A percentile compares a stretch with the other conserved stretches of the same genome.
Conservation (phyloP, 2,888 invertebrate genomes). For the Atherix ibis region DNA sequence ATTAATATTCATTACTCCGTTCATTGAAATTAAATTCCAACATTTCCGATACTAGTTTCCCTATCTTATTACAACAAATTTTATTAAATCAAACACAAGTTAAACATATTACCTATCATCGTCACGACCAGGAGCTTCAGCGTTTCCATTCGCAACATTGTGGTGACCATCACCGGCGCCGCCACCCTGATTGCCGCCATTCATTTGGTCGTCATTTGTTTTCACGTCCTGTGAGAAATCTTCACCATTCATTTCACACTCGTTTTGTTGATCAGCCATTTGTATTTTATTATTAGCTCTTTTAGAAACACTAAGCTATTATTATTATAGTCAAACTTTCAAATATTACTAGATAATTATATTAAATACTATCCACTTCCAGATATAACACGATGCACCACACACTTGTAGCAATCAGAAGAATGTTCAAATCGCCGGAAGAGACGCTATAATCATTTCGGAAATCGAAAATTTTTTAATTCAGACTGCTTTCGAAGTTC, state of each 20-base stretch:
- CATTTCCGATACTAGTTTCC: neutral
- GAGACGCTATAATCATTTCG: too few relatives aligned
- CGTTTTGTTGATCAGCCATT: slow-evolving; percentile 43
- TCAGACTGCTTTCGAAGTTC: too few relatives aligned
- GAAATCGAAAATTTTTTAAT: too few relatives aligned
- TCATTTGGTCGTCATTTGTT: slow-evolving; percentile 44
- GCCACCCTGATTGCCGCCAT: slow-evolving; percentile 31
- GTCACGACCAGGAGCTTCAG: slow-evolving; percentile 61
- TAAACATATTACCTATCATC: slow-evolving; percentile 68
- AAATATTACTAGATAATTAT: too few relatives aligned
- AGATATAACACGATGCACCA: slow-evolving; percentile 6
- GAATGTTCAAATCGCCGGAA: slow-evolving; percentile 27
- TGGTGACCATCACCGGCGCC: slow-evolving; percentile 34
- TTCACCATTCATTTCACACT: slow-evolving; percentile 60
- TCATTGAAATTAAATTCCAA: too few relatives aligned
- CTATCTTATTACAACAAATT: neutral
- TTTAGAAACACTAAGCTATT: neutral
- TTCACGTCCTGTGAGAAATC: slow-evolving; percentile 64
- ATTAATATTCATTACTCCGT: too few relatives aligned
- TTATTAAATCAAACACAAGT: too few relatives aligned
- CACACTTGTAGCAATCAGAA: slow-evolving; percentile 3
- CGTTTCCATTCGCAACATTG: slow-evolving; percentile 41
- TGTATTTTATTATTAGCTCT: too few relatives aligned
- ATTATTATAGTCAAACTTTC: too few relatives aligned
- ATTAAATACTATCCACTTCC: too few relatives aligned